Conservation (phyloP, 2,797 vertebrate species). For the Megalops cyprinoides region DNA sequence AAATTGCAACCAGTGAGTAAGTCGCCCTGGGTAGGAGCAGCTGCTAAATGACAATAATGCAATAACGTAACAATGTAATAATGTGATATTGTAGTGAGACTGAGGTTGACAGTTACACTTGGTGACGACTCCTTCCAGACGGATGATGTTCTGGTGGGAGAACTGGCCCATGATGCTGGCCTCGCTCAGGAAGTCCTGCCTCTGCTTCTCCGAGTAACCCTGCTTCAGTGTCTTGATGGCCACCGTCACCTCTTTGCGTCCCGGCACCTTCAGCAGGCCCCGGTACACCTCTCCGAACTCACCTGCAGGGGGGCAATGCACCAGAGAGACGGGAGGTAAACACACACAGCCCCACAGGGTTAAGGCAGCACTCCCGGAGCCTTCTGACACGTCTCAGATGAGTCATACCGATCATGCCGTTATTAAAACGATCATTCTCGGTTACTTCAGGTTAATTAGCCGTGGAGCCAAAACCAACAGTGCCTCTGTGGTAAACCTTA, state of each 20-base stretch:
- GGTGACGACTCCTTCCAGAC: slow-evolving; percentile 92
- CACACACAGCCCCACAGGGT: not conserved
- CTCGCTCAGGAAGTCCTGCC: slow-evolving; percentile 93
- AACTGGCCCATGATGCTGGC: slow-evolving; percentile 99
- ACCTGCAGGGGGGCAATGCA: slow-evolving; percentile 67
- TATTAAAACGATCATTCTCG: no score
- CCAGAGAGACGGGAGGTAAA: not conserved
- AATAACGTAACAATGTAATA: no score
- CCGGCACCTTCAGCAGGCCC: slow-evolving; percentile 81
- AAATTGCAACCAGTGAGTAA: no score
- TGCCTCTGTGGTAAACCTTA: no score
- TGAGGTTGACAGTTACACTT: slow-evolving; percentile 79
- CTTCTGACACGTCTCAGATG: slow-evolving; percentile 34
- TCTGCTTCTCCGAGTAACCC: slow-evolving; percentile 93
- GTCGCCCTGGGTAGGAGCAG: no score
- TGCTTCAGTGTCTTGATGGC: slow-evolving; percentile 94
- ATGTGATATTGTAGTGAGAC: no score
- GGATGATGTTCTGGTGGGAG: slow-evolving; percentile 95
- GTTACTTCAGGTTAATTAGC: not conserved
- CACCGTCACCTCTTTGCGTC: slow-evolving; percentile 85
- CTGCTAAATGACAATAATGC: no score
- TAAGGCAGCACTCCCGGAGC: not conserved
- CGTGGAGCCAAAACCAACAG: no score
- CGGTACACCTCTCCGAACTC: slow-evolving; percentile 96
- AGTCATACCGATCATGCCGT: slow-evolving; percentile 20